phyloP scores from a whole-genome alignment of 2,797 vertebrate genomes.

The Halcyon smyrnensis region DNA sequence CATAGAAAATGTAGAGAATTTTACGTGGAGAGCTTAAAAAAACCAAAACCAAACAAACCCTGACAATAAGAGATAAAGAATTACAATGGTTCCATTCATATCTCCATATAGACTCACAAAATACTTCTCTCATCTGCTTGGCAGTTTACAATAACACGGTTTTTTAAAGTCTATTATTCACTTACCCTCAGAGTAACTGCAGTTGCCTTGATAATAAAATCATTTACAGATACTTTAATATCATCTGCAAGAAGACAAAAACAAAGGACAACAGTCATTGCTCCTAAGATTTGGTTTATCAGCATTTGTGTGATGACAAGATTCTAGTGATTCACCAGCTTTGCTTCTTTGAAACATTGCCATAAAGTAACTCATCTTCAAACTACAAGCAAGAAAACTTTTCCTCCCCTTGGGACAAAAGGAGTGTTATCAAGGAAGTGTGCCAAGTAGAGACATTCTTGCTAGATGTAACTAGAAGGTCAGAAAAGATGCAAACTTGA shows the following conservation, averaged over 20 bases:
- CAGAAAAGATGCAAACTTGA: neutral
- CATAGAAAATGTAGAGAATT: neutral
- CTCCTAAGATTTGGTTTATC: neutral
- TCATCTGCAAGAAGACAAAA: slow-evolving; percentile 84
- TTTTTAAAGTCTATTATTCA: slow-evolving; percentile 16
- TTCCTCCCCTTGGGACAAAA: neutral
- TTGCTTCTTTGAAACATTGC: neutral
- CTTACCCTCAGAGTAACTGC: slow-evolving; percentile 94
- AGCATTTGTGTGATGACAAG: neutral
- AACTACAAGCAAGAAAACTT: neutral
- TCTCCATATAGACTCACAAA: neutral
- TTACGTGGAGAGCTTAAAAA: neutral
- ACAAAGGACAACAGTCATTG: neutral
- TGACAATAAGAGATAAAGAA: neutral
- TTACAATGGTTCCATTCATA: neutral
- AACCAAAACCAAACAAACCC: neutral
- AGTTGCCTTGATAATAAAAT: slow-evolving; percentile 96
- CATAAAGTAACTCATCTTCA: neutral
- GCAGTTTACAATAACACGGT: neutral
- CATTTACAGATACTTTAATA: slow-evolving; percentile 95
- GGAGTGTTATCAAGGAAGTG: neutral
- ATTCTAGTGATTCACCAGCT: neutral
- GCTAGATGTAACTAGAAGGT: neutral
- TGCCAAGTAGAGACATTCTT: neutral
- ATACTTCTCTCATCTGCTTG: neutral